A percentile compares a stretch with the other conserved stretches of the same genome.
These are phyloP conservation scores for Heliconius cydno DNA, from an alignment of 2,888 invertebrate genomes.

Conservation along the genomic window DNA sequence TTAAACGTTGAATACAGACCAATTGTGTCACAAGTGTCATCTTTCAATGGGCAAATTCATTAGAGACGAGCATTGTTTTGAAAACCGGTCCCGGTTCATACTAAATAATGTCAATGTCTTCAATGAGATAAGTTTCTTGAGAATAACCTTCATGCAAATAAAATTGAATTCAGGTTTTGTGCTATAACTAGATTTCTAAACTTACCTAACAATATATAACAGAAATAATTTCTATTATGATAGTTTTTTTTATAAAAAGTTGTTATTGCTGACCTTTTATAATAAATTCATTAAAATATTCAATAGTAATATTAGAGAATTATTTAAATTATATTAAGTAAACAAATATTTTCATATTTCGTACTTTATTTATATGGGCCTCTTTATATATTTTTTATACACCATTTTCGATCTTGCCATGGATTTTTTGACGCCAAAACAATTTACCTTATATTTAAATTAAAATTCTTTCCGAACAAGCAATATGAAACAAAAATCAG, in stretches of 20 bases:
- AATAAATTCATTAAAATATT: conserved; percentile 4
- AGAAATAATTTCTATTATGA: background rate
- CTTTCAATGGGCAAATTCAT: background rate
- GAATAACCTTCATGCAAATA: conserved; percentile 7
- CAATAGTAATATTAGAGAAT: too few species aligned
- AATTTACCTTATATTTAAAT: too few species aligned
- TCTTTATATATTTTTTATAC: too few species aligned
- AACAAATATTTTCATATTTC: too few species aligned
- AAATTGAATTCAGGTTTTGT: conserved; percentile 5
- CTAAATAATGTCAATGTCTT: conserved; percentile 38
- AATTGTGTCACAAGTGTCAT: background rate
- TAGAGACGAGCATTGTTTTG: conserved; percentile 16
- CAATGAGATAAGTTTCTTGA: background rate
- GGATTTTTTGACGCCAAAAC: too few species aligned
- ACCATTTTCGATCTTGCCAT: too few species aligned
- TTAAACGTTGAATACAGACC: too few species aligned
- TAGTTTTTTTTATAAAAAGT: background rate
- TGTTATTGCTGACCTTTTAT: too few species aligned
- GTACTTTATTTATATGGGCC: too few species aligned
- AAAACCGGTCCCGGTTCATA: conserved; percentile 10
- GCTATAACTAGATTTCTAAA: conserved; percentile 14
- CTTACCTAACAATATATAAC: conserved; percentile 4
- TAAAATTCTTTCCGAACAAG: too few species aligned
- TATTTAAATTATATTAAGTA: background rate
- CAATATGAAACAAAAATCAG: too few species aligned